Evolutionary conservation across 2,113 vertebrate genomes (phyloP).

Genomic region (Pangasianodon gigas): DNA sequence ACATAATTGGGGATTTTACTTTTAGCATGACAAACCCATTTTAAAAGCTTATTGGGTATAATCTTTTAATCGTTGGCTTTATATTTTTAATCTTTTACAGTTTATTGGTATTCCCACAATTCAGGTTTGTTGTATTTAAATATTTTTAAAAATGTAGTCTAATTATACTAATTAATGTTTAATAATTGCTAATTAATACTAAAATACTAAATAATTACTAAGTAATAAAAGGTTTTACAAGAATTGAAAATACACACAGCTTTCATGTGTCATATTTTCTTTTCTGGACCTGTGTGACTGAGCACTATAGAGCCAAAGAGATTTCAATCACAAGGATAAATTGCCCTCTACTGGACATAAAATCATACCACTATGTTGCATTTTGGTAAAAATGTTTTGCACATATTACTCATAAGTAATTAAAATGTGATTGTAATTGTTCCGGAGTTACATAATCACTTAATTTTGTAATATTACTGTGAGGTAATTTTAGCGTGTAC

Average conservation of each 20-base stretch:
- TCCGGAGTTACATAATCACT: neutral
- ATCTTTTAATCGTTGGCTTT: neutral
- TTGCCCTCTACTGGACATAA: constrained; percentile 3
- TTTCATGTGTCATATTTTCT: neutral
- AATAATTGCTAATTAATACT: neutral
- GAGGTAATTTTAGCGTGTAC: neutral
- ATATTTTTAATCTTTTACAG: too few relatives aligned
- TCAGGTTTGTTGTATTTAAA: neutral
- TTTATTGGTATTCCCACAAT: neutral
- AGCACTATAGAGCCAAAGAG: neutral
- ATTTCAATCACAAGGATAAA: neutral
- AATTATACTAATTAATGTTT: neutral
- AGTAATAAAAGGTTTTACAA: neutral
- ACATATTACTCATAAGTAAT: neutral
- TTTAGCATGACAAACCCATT: neutral
- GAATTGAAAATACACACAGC: neutral
- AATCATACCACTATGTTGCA: neutral
- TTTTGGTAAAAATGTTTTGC: neutral
- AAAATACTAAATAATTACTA: neutral
- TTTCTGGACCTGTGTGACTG: neutral
- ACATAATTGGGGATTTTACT: neutral
- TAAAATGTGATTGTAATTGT: neutral
- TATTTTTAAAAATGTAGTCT: neutral
- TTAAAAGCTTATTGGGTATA: neutral
- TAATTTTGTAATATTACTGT: neutral